Percentiles rank a stretch among this genome's conserved stretches.
These are phyloP conservation scores for Tonatia bakeri DNA, from an alignment of 2,113 vertebrate species.

Conservation along the genomic window DNA sequence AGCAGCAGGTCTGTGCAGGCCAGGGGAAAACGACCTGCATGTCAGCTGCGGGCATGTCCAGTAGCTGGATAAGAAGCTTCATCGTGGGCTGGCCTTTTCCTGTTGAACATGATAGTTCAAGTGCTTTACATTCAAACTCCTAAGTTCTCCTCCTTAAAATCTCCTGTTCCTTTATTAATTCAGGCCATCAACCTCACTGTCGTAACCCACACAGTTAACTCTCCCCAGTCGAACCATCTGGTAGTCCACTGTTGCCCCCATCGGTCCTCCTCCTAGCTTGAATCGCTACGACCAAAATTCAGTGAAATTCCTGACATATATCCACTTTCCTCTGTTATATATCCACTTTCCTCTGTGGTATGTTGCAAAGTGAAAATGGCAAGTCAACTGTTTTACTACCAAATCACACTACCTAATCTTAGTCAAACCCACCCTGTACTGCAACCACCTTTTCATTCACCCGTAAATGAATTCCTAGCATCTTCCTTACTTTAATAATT, in stretches of 20 bases:
- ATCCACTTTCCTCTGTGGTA: not conserved
- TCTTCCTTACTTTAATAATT: not conserved
- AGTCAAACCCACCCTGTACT: not conserved
- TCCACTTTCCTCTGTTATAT: not conserved
- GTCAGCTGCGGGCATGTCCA: not conserved
- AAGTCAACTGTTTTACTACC: not conserved
- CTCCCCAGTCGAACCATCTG: not conserved
- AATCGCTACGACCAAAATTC: not conserved
- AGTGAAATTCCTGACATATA: not conserved
- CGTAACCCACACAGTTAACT: not conserved
- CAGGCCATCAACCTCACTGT: not conserved
- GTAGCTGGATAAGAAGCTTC: not conserved
- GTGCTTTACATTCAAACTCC: not conserved
- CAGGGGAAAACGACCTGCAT: not conserved
- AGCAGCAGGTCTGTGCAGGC: not conserved
- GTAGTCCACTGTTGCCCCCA: not conserved
- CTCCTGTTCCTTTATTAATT: not conserved
- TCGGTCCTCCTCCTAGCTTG: not conserved
- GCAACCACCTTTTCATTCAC: not conserved
- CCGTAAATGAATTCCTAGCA: not conserved
- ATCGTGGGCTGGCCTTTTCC: not conserved
- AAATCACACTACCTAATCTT: too few relatives aligned
- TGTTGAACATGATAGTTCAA: not conserved
- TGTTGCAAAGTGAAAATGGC: not conserved
- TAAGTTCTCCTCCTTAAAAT: not conserved